Base-by-base conservation (phyloP, 2,113 vertebrate species). In the Nycticryphes semicollaris region DNA sequence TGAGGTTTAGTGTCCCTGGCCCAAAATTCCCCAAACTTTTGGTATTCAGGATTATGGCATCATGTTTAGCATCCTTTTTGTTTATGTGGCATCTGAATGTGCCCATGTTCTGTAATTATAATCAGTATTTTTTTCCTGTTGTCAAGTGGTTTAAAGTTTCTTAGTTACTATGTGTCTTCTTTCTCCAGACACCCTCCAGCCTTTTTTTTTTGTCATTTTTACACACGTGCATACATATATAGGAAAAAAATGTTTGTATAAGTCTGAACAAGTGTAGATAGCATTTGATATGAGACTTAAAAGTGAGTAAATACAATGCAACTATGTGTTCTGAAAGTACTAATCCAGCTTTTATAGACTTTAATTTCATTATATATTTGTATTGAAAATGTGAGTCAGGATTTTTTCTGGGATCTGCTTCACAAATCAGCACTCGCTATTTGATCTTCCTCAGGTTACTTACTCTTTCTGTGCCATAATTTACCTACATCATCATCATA, bases 331-430 rank as follows among this genome's bases (percentile, higher is more conserved):
- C 91, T 82, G 69, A 92, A 92, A 84, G 67, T 73, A 81, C 41
- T 92, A 73, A 92, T 93, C 73, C 84, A 76, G 86, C n/a, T 92
- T 94, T 95, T 94, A 94, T 92, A 47, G 69, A 87, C 69, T 88
- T 75, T 24, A 70, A 87, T 95, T 93, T 96, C 73, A 82, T 89
- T 95, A 74, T 94, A 78, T 95, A 93, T 96, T 89, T 91, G 62
- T 93, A 97, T 87, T 91, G 91, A 96, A 96, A 93, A 95, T 84
- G 22, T 89, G 96, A 90, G 80, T 94, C 94, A 89, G 81, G 37
- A 73, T 64, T 75, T 93, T 73, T 95, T 75, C 73, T 84, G 80
- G 80, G n/a, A 72, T 96, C 86, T 96, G 41, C 89, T 93, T 93
- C 88, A 68, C 73, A 81, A 5, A 68, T 95, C 74, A 81, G 45